phyloP scores from a whole-genome alignment of 2,888 invertebrate species.

The Dyspetes luteomarginatus region DNA sequence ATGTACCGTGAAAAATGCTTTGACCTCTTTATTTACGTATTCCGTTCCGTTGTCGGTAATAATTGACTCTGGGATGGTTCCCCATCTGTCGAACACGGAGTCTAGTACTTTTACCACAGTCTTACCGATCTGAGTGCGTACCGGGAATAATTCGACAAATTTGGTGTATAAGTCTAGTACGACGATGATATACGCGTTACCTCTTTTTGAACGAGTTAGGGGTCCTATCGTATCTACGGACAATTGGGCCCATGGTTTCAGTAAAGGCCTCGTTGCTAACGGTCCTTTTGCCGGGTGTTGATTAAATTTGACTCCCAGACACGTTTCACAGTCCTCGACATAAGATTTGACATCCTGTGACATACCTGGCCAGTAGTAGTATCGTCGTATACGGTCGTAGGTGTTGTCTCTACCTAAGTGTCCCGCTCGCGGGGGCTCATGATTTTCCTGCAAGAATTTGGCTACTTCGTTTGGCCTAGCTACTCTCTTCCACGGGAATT shows the following conservation, averaged over 20 bases:
- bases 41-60: conserved; percentile 55
- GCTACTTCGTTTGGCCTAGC: conserved; percentile 22
- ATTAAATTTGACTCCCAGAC: conserved; percentile 45
- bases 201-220: conserved; percentile 25
- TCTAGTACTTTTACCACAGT: conserved; percentile 1
- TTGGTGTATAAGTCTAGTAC: neutral
- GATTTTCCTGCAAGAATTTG: conserved; percentile 41
- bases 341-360: neutral
- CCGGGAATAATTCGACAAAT: neutral
- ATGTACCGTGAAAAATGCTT: too few relatives aligned
- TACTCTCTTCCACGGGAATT: conserved; percentile 48
- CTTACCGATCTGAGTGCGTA: conserved; percentile 1
- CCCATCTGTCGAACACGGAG: conserved; percentile 26
- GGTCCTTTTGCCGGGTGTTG: conserved; percentile 19
- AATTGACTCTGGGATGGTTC: conserved; percentile 21
- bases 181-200: conserved; percentile 5
- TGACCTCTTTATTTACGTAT: conserved; percentile 49
- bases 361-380: neutral
- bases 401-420: conserved; percentile 56
- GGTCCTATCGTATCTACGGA: conserved; percentile 36
- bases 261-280: conserved; percentile 18
- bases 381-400: conserved; percentile 40
- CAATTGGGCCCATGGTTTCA: conserved; percentile 34
- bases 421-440: conserved; percentile 34
- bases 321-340: conserved; percentile 20